Evolutionary conservation across 2,113 vertebrate genomes (phyloP).

Genomic region (Cebus imitator): DNA sequence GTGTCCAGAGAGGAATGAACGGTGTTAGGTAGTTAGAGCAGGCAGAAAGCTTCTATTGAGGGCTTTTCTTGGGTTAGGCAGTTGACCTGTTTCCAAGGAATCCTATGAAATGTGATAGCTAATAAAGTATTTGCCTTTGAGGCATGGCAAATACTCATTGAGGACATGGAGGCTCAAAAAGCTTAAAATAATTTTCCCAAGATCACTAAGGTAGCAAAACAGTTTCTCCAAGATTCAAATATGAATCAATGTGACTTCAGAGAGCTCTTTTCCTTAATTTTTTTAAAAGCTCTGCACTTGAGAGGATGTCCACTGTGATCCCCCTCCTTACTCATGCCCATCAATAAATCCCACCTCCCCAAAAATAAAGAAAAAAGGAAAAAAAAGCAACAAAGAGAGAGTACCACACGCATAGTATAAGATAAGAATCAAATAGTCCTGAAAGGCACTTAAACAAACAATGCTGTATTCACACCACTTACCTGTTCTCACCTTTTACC

Average conservation of each 20-base stretch:
- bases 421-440: not conserved
- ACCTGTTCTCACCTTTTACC: not conserved
- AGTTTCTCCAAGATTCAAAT: not conserved
- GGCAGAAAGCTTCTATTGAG: not conserved
- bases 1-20: not conserved
- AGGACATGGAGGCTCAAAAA: not conserved
- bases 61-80: not conserved
- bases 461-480: not conserved
- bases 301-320: too few species aligned
- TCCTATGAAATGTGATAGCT: not conserved
- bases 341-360: not conserved
- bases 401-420: not conserved
- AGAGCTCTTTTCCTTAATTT: not conserved
- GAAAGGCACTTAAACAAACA: not conserved
- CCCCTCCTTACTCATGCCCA: not conserved
- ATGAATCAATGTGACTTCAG: not conserved
- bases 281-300: too few species aligned
- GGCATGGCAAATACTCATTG: not conserved
- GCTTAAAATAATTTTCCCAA: not conserved
- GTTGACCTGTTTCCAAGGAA: not conserved
- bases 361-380: not conserved
- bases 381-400: too few species aligned
- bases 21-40: not conserved
- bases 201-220: not conserved
- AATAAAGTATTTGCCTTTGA: not conserved